phyloP scores from a whole-genome alignment of 2,888 invertebrate species.

The Caenorhabditis zanzibari region DNA sequence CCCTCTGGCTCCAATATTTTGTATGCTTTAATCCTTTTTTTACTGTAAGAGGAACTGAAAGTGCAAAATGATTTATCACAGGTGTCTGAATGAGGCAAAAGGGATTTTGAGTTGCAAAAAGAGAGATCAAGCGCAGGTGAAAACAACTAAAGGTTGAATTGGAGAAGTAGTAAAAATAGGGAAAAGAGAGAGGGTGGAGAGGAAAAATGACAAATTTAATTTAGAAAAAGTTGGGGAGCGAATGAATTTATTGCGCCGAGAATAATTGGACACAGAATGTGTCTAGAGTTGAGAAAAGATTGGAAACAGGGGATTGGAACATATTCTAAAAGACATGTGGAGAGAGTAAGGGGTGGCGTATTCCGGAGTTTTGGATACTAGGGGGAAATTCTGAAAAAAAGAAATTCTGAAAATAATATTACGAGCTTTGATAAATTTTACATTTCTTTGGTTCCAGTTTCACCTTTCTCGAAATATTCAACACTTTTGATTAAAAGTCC shows the following conservation, averaged over 20 bases:
- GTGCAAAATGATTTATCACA: conserved; percentile 19
- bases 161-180: conserved; percentile 20
- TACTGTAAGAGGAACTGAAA: conserved; percentile 3
- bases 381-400: too few relatives aligned
- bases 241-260: conserved; percentile 1
- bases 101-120: conserved; percentile 12
- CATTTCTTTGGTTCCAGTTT: too few relatives aligned
- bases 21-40: too few relatives aligned
- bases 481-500: neutral
- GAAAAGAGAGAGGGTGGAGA: conserved; percentile 26
- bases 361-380: too few relatives aligned
- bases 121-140: conserved; percentile 18
- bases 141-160: conserved; percentile 25
- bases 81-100: neutral
- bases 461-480: neutral
- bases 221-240: neutral
- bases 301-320: too few relatives aligned
- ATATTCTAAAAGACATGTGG: neutral
- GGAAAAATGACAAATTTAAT: conserved; percentile 21
- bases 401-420: too few relatives aligned
- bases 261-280: conserved; percentile 11
- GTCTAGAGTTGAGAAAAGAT: neutral
- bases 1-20: neutral
- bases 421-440: too few relatives aligned
- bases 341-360: neutral